Conservation (phyloP, 2,888 invertebrate species). For the Ectropis crepuscularia region DNA sequence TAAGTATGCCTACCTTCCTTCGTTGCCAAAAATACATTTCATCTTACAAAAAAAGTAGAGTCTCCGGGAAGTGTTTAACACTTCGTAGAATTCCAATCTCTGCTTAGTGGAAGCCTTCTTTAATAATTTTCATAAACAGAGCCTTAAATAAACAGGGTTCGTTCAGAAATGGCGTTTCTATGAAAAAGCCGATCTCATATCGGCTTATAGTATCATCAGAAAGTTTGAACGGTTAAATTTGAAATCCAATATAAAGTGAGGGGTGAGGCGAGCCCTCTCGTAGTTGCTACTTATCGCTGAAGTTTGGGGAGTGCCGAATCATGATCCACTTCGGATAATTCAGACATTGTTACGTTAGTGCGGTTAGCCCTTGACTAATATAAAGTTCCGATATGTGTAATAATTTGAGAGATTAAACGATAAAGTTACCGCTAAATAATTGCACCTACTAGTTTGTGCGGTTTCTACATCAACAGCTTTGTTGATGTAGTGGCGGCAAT, state of each 20-base stretch:
- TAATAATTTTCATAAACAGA: slow-evolving; percentile 22
- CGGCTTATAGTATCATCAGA: slow-evolving; percentile 59
- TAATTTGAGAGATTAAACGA: neutral
- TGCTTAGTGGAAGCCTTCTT: slow-evolving; percentile 9
- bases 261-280: slow-evolving; percentile 50
- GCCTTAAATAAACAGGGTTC: slow-evolving; percentile 24
- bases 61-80: slow-evolving; percentile 1
- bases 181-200: slow-evolving; percentile 54
- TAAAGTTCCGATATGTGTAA: slow-evolving; percentile 18
- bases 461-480: no score
- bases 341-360: slow-evolving; percentile 41
- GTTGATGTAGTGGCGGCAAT: no score
- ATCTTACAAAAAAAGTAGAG: neutral
- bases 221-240: slow-evolving; percentile 62
- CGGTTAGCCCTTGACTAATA: slow-evolving; percentile 14
- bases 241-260: slow-evolving; percentile 68
- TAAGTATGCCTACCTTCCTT: neutral
- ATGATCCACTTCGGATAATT: slow-evolving; percentile 57
- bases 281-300: slow-evolving; percentile 55
- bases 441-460: no score
- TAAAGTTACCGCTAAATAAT: no score
- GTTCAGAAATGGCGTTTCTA: slow-evolving; percentile 29
- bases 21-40: neutral
- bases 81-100: slow-evolving; percentile 21
- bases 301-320: slow-evolving; percentile 55